Evolutionary conservation across 1,140 invertebrate genomes (phyloP), one percentile per base, ranked within the genome.

Genomic region (Cydia splendana): DNA sequence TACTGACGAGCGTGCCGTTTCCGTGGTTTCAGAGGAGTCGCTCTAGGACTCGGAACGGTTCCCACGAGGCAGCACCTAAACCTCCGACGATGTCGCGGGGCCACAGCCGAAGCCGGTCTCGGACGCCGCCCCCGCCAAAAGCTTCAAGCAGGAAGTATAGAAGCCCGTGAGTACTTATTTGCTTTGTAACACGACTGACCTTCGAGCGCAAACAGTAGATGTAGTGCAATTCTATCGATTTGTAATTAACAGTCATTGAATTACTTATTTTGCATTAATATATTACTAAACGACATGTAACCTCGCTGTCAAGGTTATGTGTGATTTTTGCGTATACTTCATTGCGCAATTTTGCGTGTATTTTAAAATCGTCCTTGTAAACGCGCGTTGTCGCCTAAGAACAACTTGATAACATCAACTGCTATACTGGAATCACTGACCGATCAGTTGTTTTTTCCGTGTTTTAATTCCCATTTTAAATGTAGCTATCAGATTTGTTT

Each of bases 61-160:
- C 93, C 30, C 85, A 92, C 71, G 92, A 93, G 82, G 88, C 87
- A 18, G 86, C 81, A 51, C 87, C 87, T 24, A 94, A 94, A 80
- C 83, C 88, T 30, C 78, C 84, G 34, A 84, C 81, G 45, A 91
- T 93, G 90, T 91, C 93, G n/a, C 87, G 92, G n/a, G 91, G 88
- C 15, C 89, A 92, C 75, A 93, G 88, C 80, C 82, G 92, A 80
- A 93, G 92, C 88, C 91, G 92, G 86, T 93, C 91, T 24, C 84
- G 90, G 78, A 92, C 91, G 83, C 91, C 91, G 82, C 91, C 91
- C 78, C 91, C 90, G 86, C 91, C 90, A 85, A 92, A 93, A 91
- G 78, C 88, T 15, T 79, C 88, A 4, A 88, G 85, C 80, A 88
- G 89, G 76, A 93, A 91, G 82, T 93, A 93, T 78, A 88, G 88